Evolutionary conservation across 2,888 invertebrate species (phyloP), one percentile per base, ranked within the genome.

Genomic region (Lasioglossum calceatum): DNA sequence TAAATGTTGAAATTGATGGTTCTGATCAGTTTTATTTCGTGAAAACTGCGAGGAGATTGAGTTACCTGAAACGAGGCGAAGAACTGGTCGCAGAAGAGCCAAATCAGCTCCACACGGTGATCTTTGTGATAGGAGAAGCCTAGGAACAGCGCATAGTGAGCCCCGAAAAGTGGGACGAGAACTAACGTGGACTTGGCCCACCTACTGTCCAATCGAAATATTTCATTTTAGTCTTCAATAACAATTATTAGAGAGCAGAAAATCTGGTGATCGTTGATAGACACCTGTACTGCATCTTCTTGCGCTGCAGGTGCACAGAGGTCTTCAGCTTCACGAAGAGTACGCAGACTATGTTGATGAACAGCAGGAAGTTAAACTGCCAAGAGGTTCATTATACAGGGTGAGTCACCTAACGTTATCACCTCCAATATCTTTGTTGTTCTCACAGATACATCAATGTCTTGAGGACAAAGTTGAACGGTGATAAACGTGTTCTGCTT

Each of bases 21-120:
- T n/a, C n/a, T 3, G 10, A n/a, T 58, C n/a, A 12, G n/a, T n/a
- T n/a, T n/a, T n/a, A n/a, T n/a, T n/a, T 58, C 1, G 27, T 19
- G 36, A 7, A 12, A n/a, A n/a, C 27, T n/a, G 7, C 23, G 12
- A 44, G 44, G 5, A 16, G 27, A 7, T 27, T 1, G 2, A 32
- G 32, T n/a, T 95, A 97, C 97, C 96, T 97, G 97, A 92, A 97
- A 97, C 0, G 97, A 97, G 12, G 96, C 96, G 92, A 97, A 97
- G 42, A 96, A 95, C 93, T 97, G 97, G 93, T 97, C 97, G 83
- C 96, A 96, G 91, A 97, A 96, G n/a, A 97, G 95, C 96, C 97
- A 97, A 67, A 96, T 93, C 19, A 97, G 94, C 92, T 97, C 97
- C 10, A 96, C 93, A 0, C 95, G 95, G 84, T 95, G 94, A 86